phyloP scores from a whole-genome alignment of 2,888 invertebrate genomes.

The Hirtodrosophila trivittata region DNA sequence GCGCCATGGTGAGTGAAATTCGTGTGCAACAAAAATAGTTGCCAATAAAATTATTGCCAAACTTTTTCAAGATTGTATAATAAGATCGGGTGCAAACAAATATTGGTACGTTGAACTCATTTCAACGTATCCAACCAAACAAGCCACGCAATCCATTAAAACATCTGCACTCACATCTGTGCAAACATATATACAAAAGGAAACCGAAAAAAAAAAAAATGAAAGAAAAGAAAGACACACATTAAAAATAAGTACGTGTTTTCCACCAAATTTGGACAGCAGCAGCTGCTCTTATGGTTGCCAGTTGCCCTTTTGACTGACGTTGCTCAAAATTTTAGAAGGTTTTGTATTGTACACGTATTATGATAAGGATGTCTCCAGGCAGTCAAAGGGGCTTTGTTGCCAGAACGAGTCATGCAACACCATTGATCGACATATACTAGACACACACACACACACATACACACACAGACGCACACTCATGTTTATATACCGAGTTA shows the following conservation, averaged over 20 bases:
- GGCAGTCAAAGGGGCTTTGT: slow-evolving; percentile 42
- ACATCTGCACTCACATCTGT: slow-evolving; percentile 31
- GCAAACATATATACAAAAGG: slow-evolving; percentile 7
- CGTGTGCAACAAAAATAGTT: neutral
- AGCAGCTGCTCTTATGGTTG: too few species aligned
- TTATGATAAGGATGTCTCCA: slow-evolving; percentile 42
- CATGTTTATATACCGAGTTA: slow-evolving; percentile 3
- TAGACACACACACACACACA: slow-evolving; percentile 7
- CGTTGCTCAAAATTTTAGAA: too few species aligned
- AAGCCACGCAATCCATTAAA: slow-evolving; percentile 43
- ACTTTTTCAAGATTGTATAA: too few species aligned
- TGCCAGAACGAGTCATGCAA: slow-evolving; percentile 18
- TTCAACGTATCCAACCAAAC: too few species aligned
- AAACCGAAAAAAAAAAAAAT: neutral
- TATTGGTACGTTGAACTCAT: too few species aligned
- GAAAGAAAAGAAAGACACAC: neutral
- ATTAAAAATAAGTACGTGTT: too few species aligned
- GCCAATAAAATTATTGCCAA: too few species aligned
- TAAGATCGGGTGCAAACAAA: too few species aligned
- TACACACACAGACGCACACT: slow-evolving; percentile 1
- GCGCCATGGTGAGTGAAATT: slow-evolving; percentile 88
- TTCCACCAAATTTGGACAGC: neutral
- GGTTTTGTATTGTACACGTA: slow-evolving; percentile 43
- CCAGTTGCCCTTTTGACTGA: too few species aligned
- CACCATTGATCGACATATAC: slow-evolving; percentile 38